Evolutionary conservation across 2,797 vertebrate genomes (phyloP).

Genomic region (Buceros bicornis): DNA sequence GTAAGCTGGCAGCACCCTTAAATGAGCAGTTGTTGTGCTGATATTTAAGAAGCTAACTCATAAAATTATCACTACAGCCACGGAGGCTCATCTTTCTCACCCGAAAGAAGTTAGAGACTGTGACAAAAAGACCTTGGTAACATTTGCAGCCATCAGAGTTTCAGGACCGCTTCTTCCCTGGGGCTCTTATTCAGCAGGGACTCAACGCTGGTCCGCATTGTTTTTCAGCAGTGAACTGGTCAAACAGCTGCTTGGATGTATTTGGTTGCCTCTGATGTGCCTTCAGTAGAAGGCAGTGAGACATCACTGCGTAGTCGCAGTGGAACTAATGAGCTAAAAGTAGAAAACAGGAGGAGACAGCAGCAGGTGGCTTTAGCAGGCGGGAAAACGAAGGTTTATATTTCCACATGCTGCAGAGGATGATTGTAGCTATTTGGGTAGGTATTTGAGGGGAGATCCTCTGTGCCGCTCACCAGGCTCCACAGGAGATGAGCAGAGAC

Average conservation of each 20-base stretch:
- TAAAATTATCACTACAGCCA: not conserved
- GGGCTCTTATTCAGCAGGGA: not conserved
- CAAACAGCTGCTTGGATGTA: slow-evolving; percentile 7
- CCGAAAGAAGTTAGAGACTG: not conserved
- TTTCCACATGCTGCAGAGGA: slow-evolving; percentile 35
- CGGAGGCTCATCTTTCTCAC: not conserved
- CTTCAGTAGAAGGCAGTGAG: not conserved
- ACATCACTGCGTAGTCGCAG: not conserved
- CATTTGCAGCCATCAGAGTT: not conserved
- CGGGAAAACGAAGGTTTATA: slow-evolving; percentile 55
- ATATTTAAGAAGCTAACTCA: slow-evolving; percentile 22
- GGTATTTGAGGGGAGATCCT: slow-evolving; percentile 33
- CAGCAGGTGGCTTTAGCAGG: slow-evolving; percentile 62
- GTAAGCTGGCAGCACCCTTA: not conserved
- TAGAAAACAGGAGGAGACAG: slow-evolving; percentile 56
- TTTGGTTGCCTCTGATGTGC: not conserved
- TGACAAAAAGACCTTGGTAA: not conserved
- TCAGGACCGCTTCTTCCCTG: not conserved
- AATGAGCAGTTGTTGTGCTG: not conserved
- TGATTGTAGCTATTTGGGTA: not conserved
- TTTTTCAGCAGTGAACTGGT: not conserved
- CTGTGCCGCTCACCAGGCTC: not conserved
- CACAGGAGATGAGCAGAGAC: not conserved
- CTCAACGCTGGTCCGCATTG: accelerated
- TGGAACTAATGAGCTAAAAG: slow-evolving; percentile 64